Percentiles rank a stretch among this genome's conserved stretches.
Conservation (phyloP, 2,888 invertebrate genomes). For the Azorinus chamasolen region DNA sequence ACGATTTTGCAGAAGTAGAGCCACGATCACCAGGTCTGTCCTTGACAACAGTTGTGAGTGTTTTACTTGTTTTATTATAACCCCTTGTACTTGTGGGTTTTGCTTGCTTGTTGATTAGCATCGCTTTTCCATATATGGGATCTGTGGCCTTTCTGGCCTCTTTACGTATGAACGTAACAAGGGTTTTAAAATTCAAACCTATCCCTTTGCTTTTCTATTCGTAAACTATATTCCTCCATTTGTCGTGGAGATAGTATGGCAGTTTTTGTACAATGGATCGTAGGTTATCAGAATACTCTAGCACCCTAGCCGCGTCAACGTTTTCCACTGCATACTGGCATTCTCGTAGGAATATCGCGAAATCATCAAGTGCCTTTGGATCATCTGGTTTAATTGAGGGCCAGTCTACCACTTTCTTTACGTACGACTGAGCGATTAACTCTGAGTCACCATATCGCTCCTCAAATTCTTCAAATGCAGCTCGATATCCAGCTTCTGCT, state of each 20-base stretch:
- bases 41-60: background rate
- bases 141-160: conserved; percentile 43
- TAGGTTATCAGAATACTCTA: conserved; percentile 57
- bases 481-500: conserved; percentile 3
- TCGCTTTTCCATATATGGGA: conserved; percentile 40
- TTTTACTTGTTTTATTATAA: background rate
- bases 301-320: conserved; percentile 14
- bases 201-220: background rate
- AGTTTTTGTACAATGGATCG: conserved; percentile 32
- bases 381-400: conserved; percentile 28
- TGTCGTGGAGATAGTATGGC: conserved; percentile 46
- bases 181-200: conserved; percentile 18
- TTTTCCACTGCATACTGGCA: conserved; percentile 34
- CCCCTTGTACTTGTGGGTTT: background rate
- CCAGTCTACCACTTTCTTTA: conserved; percentile 29
- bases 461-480: conserved; percentile 10
- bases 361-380: conserved; percentile 36
- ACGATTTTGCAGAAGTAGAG: background rate
- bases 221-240: conserved; percentile 41
- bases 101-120: conserved; percentile 4
- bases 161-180: conserved; percentile 31
- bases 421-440: conserved; percentile 26
- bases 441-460: conserved; percentile 40
- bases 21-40: background rate
- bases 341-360: conserved; percentile 40